A percentile compares a stretch with the other conserved stretches of the same genome.
Evolutionary conservation across 2,797 vertebrate species (phyloP).

Genomic region (Hylomyscus alleni): DNA sequence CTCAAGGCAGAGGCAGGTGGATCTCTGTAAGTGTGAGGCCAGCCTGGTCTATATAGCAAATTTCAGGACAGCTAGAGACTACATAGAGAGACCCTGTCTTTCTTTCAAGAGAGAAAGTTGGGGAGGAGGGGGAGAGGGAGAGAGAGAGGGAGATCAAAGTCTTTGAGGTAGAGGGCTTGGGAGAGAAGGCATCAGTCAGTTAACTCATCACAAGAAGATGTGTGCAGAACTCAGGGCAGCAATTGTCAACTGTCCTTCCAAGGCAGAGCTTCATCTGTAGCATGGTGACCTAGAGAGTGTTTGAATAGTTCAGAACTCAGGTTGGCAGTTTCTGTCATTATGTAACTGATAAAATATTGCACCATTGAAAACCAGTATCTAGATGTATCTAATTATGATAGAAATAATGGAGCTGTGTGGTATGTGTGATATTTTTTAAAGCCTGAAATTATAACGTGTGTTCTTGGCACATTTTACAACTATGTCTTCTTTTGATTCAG

Average conservation of each 20-base stretch:
- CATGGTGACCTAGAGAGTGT: slow-evolving; percentile 3
- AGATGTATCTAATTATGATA: slow-evolving; percentile 36
- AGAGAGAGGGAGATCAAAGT: neutral
- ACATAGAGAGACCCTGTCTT: neutral
- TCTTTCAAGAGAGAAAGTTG: too few species aligned
- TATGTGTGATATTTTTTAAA: neutral
- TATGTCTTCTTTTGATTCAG: slow-evolving; percentile 87
- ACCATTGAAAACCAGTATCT: neutral
- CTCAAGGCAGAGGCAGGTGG: neutral
- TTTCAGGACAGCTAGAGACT: neutral
- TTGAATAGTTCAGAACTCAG: neutral
- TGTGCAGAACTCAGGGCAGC: neutral
- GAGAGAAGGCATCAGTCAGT: neutral
- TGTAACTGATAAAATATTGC: neutral
- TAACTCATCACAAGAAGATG: neutral
- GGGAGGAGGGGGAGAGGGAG: neutral
- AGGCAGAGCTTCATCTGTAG: neutral
- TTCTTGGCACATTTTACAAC: slow-evolving; percentile 55
- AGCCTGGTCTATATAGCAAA: neutral
- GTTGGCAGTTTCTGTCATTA: neutral
- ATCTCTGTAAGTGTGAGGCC: neutral
- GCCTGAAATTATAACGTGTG: slow-evolving; percentile 1
- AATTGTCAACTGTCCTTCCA: neutral
- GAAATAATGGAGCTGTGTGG: neutral
- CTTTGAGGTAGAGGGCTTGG: neutral